A percentile compares a stretch with the other conserved stretches of the same genome.
Evolutionary conservation across 2,113 vertebrate genomes (phyloP).

Genomic region (Nothobranchius furzeri): DNA sequence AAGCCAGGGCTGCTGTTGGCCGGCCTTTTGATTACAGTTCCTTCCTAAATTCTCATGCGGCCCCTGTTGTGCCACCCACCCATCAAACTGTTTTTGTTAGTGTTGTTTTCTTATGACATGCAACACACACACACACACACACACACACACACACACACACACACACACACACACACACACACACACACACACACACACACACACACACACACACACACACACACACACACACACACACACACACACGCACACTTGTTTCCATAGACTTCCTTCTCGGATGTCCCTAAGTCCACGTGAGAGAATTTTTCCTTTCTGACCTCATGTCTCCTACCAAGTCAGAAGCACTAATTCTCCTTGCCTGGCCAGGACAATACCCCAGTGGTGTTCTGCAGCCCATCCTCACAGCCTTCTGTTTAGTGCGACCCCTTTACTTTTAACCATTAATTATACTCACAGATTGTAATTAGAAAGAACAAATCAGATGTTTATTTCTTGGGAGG

Average conservation of each 20-base stretch:
- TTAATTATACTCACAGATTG: conserved; percentile 8
- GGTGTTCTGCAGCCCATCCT: conserved; percentile 22
- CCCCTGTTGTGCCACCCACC: conserved; percentile 17
- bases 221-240: not conserved
- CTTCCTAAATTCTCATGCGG: conserved; percentile 37
- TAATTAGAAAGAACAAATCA: not conserved
- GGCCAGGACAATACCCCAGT: conserved; percentile 66
- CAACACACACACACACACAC: not conserved
- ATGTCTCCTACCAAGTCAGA: conserved; percentile 73
- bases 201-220: too few species aligned
- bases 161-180: too few species aligned
- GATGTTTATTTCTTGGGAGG: not conserved
- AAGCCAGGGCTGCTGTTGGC: conserved; percentile 25
- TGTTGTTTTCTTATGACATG: conserved; percentile 11
- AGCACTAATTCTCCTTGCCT: conserved; percentile 50
- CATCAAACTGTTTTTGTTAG: not conserved
- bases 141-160: too few species aligned
- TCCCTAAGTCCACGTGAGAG: conserved; percentile 63
- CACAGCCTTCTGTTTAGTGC: conserved; percentile 12
- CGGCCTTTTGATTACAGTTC: conserved; percentile 55
- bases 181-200: too few species aligned
- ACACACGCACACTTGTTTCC: conserved; percentile 23
- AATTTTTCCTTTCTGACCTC: conserved; percentile 78
- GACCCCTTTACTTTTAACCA: not conserved
- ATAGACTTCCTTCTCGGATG: conserved; percentile 60